phyloP scores from a whole-genome alignment of 2,113 vertebrate species.

The Hippocampus mohnikei region DNA sequence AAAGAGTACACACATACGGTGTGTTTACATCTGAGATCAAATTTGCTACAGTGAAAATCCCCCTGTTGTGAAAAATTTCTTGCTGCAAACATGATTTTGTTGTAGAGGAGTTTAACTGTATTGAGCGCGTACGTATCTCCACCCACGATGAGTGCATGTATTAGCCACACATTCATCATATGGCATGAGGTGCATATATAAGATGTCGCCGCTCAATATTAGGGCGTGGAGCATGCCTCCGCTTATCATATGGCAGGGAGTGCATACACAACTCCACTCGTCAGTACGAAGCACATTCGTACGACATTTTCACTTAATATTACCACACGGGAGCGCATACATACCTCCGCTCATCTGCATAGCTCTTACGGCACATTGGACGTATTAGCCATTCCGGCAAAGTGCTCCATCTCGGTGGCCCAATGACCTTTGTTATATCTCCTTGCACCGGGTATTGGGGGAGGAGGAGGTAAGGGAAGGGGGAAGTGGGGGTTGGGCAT shows the following conservation, averaged over 20 bases:
- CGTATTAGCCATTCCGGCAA: constrained; percentile 7
- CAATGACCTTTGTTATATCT: constrained; percentile 16
- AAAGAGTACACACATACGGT: too few relatives aligned
- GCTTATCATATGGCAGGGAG: constrained; percentile 20
- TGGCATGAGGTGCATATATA: too few relatives aligned
- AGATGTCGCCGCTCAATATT: too few relatives aligned
- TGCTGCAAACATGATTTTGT: too few relatives aligned
- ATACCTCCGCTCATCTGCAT: constrained; percentile 11
- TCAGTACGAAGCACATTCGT: neutral
- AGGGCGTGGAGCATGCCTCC: too few relatives aligned
- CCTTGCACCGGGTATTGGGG: neutral
- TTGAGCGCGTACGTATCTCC: too few relatives aligned
- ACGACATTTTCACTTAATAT: constrained; percentile 27
- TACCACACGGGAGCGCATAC: neutral
- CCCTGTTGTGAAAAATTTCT: too few relatives aligned
- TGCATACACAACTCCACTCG: constrained; percentile 19
- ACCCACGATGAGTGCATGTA: too few relatives aligned
- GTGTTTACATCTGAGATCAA: too few relatives aligned
- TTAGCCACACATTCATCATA: too few relatives aligned
- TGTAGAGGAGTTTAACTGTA: too few relatives aligned
- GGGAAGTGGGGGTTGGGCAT: constrained; percentile 8
- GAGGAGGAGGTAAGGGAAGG: neutral
- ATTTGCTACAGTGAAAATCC: too few relatives aligned
- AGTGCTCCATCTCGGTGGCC: constrained; percentile 23
- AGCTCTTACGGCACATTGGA: constrained; percentile 19